Percentiles rank a stretch among this genome's conserved stretches.
Evolutionary conservation across 2,888 invertebrate genomes (phyloP).

Genomic region (Apeira syringaria): DNA sequence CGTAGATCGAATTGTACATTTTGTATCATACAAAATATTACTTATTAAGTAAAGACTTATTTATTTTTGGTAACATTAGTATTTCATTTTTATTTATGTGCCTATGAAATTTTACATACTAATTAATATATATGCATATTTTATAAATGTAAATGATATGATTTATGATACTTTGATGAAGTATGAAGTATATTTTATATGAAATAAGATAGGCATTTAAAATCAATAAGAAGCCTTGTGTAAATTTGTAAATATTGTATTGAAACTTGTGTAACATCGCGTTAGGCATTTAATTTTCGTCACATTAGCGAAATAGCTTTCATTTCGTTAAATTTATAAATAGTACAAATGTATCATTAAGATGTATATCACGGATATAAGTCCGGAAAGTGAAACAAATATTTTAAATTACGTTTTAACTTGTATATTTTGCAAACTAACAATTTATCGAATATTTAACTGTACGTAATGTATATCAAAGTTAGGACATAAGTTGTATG

Average conservation of each 20-base stretch:
- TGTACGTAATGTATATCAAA: slow-evolving; percentile 30
- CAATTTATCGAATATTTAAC: slow-evolving; percentile 53
- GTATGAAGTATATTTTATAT: neutral
- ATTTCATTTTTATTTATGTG: slow-evolving; percentile 14
- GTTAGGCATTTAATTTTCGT: slow-evolving; percentile 52
- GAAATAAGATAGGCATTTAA: slow-evolving; percentile 1
- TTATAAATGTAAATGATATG: too few relatives aligned
- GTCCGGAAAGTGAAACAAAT: slow-evolving; percentile 32
- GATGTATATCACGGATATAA: slow-evolving; percentile 38
- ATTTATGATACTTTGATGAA: neutral
- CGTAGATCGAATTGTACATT: slow-evolving; percentile 61
- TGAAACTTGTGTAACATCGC: slow-evolving; percentile 33
- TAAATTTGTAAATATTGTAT: slow-evolving; percentile 66
- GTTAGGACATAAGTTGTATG: slow-evolving; percentile 42
- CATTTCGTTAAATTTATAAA: slow-evolving; percentile 66
- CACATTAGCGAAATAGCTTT: slow-evolving; percentile 38
- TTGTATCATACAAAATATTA: slow-evolving; percentile 52
- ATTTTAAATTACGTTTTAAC: slow-evolving; percentile 41
- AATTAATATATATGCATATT: too few relatives aligned
- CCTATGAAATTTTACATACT: slow-evolving; percentile 10
- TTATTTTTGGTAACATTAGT: slow-evolving; percentile 13
- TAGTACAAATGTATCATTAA: slow-evolving; percentile 79
- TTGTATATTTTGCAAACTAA: slow-evolving; percentile 47
- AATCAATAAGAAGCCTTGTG: slow-evolving; percentile 25
- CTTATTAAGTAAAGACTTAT: slow-evolving; percentile 26